Evolutionary conservation across 2,888 invertebrate species (phyloP), one percentile per base, ranked within the genome.

Genomic region (Drosophila dives): DNA sequence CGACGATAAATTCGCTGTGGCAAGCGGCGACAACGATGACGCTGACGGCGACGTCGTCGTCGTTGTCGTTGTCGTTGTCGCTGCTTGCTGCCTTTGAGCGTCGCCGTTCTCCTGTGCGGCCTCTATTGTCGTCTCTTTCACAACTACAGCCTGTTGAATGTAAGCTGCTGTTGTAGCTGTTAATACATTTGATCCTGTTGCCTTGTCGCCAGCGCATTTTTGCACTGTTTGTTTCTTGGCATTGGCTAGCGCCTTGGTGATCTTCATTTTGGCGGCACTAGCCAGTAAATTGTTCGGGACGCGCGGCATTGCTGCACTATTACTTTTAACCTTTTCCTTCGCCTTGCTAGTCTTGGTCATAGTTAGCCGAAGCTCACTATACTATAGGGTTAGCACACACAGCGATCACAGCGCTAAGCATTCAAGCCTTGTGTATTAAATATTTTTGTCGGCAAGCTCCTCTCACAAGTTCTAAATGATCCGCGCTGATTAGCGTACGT

Each of bases 221-320:
- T 64, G 81, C 56, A 65, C 58, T 45, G 67, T 23, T 58, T 75
- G 80, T 54, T 66, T 77, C 60, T 90, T 91, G 23, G 89, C 68
- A 78, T 91, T 91, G 26, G 78, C 72, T 51, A 81, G 77, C 11
- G 90, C 85, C 72, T 84, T 91, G 26, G 81, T 83, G 45, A 91
- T 90, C 80, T 91, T 91, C 89, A 90, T 91, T 81, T 91, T 91
- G 51, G 83, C 91, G 38, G 91, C 92, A 78, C 82, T 91, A 17
- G 88, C 71, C 38, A 91, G 73, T 55, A 92, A 77, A 61, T 63
- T 73, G 36, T 2, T 71, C 2, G 36, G 23, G 17, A 58, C 33
- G 42, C 77, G 70, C 29, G 65, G 51, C 55, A 60, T 20, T 10
- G 26, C 70, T 11, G 6, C 20, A 42, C 33, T 32, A 36, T 32